A percentile compares a stretch with the other conserved stretches of the same genome.
These are phyloP conservation scores for Paracyclopina nana DNA, from an alignment of 1,140 invertebrate species.

Conservation along the genomic window DNA sequence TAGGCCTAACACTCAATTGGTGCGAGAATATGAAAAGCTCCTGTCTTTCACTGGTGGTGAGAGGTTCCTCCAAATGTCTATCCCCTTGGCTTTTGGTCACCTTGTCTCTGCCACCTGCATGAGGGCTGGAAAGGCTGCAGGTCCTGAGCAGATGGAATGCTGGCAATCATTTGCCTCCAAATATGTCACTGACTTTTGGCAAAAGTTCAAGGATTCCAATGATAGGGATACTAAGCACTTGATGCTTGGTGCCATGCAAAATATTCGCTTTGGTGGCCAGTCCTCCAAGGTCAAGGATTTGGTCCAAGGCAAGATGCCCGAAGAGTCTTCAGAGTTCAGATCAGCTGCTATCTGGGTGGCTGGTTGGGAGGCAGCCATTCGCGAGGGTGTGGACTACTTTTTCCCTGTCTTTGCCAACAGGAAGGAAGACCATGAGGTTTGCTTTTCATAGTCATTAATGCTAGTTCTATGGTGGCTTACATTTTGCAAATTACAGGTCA, in stretches of 20 bases:
- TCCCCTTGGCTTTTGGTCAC: slow-evolving; percentile 10
- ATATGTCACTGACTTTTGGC: slow-evolving; percentile 3
- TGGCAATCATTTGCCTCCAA: not conserved
- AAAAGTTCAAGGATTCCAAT: not conserved
- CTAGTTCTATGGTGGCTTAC: no score
- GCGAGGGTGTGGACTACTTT: not conserved
- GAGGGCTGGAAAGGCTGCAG: not conserved
- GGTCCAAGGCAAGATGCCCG: not conserved
- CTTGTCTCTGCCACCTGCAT: slow-evolving; percentile 7
- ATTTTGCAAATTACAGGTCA: not conserved
- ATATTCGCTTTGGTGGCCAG: slow-evolving; percentile 1
- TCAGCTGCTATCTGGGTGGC: not conserved
- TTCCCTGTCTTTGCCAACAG: slow-evolving; percentile 3
- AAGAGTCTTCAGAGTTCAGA: not conserved
- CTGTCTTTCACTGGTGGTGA: not conserved
- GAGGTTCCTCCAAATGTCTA: slow-evolving; percentile 5
- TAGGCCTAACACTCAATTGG: slow-evolving; percentile 10
- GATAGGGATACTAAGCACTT: not conserved
- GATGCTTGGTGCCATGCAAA: not conserved
- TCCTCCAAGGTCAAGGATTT: not conserved
- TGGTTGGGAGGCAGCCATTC: not conserved
- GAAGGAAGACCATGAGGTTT: not conserved
- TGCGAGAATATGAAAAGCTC: slow-evolving; percentile 8
- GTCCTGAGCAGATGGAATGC: slow-evolving; percentile 9
- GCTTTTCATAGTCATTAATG: not conserved